Percentiles rank a stretch among this genome's conserved stretches.
phyloP scores from a whole-genome alignment of 2,888 invertebrate genomes.

The Pedicia rivosa region DNA sequence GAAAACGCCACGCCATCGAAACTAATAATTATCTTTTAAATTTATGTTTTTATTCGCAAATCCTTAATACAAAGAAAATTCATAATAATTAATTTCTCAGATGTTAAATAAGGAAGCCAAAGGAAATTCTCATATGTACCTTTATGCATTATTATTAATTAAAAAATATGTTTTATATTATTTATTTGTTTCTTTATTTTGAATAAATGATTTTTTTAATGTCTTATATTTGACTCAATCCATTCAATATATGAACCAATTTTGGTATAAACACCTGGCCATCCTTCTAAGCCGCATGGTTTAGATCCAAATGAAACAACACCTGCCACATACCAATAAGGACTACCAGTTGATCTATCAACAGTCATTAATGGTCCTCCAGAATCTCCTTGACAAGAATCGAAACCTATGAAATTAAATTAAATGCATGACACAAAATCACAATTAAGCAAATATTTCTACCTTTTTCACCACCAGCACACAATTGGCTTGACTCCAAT shows the following conservation, averaged over 20 bases:
- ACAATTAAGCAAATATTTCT: too few relatives aligned
- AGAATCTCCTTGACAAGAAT: constrained; percentile 43
- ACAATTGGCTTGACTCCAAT: constrained; percentile 37
- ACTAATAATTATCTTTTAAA: too few relatives aligned
- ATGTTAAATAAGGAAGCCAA: too few relatives aligned
- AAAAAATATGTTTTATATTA: too few relatives aligned
- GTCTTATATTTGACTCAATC: constrained; percentile 29
- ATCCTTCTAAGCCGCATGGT: constrained; percentile 39
- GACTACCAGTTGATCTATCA: constrained; percentile 17
- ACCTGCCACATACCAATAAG: constrained; percentile 35
- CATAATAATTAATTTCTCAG: too few relatives aligned
- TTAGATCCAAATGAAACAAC: constrained; percentile 48
- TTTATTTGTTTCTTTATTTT: not conserved
- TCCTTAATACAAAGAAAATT: too few relatives aligned
- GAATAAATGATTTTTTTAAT: not conserved
- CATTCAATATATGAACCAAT: constrained; percentile 40
- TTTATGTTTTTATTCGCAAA: too few relatives aligned
- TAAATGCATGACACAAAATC: too few relatives aligned
- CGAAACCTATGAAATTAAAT: too few relatives aligned
- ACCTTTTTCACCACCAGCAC: constrained; percentile 40
- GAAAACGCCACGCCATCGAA: too few relatives aligned
- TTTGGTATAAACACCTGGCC: constrained; percentile 48
- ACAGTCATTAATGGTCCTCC: constrained; percentile 43
- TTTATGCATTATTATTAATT: not conserved
- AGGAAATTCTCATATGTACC: not conserved